Base-by-base conservation (phyloP, 2,113 vertebrate genomes). In the Psittacus erithacus region DNA sequence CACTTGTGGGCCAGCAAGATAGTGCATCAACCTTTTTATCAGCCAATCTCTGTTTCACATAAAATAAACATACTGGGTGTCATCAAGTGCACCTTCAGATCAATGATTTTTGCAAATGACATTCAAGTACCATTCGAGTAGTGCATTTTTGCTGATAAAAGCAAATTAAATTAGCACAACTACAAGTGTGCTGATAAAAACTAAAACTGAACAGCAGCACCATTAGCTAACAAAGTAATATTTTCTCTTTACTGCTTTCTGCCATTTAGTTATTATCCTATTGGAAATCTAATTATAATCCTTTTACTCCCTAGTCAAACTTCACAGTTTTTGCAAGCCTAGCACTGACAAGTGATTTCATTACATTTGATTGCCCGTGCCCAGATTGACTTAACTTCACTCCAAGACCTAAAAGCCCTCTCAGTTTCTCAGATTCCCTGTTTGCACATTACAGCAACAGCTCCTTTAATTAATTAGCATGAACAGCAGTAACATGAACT, bases 271-370 rank as follows among this genome's bases (percentile, higher is more conserved):
- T 98, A 98, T 98, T 98, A 98, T 98, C 97, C 98, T 98, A 98
- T 98, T 98, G 98, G 97, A 98, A 98, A 98, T 98, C 98, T 98
- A 99, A 99, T 99, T 99, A 99, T 98, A 98, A 98, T 98, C 97
- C 98, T 98, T 98, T 98, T 98, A 98, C 98, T 99, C 98, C 98
- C 98, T 97, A 98, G 98, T 98, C 98, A 98, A 98, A 98, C 98
- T 98, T 98, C 98, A 98, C 98, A 98, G 98, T 99, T 99, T 98
- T 98, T 99, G 98, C 98, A 98, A 99, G 98, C 98, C 98, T 98
- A 98, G 98, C 98, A 98, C 98, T 98, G 98, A 99, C 98, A 98
- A 98, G 98, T 98, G 98, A 99, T 98, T 99, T 99, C 98, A 99
- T 99, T 99, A 98, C 97, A 97, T 99, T 99, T 99, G 98, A 98